phyloP scores from a whole-genome alignment of 2,113 vertebrate species.

The Elephantulus edwardii region DNA sequence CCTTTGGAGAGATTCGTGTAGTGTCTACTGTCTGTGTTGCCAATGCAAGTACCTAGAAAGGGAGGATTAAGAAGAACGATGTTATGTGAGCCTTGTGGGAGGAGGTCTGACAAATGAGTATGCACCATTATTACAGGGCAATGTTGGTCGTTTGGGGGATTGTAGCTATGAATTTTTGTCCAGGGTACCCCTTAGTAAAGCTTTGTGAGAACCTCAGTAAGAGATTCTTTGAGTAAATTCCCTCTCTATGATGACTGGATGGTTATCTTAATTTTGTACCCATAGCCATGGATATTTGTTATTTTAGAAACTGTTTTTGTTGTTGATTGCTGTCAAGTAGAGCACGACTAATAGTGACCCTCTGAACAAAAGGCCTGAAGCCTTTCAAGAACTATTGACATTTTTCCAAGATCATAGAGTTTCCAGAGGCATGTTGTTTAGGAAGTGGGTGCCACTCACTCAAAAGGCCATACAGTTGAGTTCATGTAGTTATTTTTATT shows the following conservation, averaged over 20 bases:
- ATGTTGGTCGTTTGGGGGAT: background rate
- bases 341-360: too few species aligned
- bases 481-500: background rate
- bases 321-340: too few species aligned
- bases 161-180: background rate
- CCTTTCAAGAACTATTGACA: too few species aligned
- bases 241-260: background rate
- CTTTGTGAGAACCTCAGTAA: background rate
- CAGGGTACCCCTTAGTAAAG: background rate
- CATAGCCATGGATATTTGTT: background rate
- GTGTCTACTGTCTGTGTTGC: slow-evolving; percentile 94
- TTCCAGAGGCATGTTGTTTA: too few species aligned
- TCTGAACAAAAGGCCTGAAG: too few species aligned
- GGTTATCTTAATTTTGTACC: background rate
- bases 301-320: slow-evolving; percentile 35
- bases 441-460: background rate
- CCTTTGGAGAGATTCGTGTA: slow-evolving; percentile 87
- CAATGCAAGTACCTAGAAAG: slow-evolving; percentile 88
- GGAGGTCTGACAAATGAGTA: background rate
- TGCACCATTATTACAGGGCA: background rate
- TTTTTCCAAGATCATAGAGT: too few species aligned
- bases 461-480: too few species aligned
- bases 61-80: background rate
- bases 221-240: background rate
- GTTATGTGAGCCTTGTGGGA: background rate